Conservation (phyloP, 2,113 vertebrate species). For the Donacobius atricapilla region DNA sequence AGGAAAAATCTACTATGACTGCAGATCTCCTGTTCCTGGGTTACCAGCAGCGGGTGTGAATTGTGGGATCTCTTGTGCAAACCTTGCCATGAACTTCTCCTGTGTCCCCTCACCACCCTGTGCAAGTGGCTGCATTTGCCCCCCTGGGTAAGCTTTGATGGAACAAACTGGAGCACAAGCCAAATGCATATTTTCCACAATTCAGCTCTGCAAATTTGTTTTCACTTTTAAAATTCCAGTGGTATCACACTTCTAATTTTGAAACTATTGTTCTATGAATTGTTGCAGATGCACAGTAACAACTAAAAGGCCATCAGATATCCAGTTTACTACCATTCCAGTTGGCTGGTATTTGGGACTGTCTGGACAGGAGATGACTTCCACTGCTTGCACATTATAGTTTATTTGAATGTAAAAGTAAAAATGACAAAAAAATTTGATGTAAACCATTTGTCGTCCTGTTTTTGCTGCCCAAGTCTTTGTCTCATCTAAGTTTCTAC, state of each 20-base stretch:
- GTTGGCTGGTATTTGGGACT: background rate
- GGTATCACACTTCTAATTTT: slow-evolving; percentile 18
- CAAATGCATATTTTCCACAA: background rate
- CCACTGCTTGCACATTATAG: background rate
- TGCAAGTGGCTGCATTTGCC: slow-evolving; percentile 91
- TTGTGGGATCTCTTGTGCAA: slow-evolving; percentile 89
- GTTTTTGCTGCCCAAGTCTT: background rate
- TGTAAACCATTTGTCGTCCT: background rate
- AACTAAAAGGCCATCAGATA: background rate
- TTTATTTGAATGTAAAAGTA: background rate
- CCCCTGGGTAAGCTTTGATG: slow-evolving; percentile 81
- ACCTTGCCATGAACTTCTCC: slow-evolving; percentile 97
- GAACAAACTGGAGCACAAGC: background rate
- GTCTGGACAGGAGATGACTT: background rate
- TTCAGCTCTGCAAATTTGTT: background rate
- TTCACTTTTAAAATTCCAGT: background rate
- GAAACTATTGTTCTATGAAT: background rate
- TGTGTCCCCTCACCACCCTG: slow-evolving; percentile 91
- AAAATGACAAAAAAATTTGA: background rate
- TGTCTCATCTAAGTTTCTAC: background rate
- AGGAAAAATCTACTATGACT: slow-evolving; percentile 93
- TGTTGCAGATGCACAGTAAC: background rate
- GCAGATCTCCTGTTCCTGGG: slow-evolving; percentile 82
- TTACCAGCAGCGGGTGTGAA: slow-evolving; percentile 83
- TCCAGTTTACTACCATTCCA: background rate